Base-by-base conservation (phyloP, 2,888 invertebrate species). In the Molanna angustata region DNA sequence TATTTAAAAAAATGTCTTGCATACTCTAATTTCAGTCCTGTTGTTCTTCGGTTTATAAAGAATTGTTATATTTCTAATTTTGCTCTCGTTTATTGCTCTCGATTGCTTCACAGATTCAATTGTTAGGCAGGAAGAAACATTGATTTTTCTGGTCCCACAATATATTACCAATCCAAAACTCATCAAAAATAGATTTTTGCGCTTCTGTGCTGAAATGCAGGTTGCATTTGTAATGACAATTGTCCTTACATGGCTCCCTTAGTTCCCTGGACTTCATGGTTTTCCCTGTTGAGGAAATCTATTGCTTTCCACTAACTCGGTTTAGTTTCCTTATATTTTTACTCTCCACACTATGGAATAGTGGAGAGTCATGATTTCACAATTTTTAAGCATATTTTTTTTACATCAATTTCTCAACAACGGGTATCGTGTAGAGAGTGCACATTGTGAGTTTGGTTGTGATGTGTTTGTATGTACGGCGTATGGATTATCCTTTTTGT, bases 141-240 rank as follows among this genome's bases (percentile, higher is more conserved):
- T 42, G 42, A 21, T 42, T 42, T 42, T 42, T 42, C 14, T 42
- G 21, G 22, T 42, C 42, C 42, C 42, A 42, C 11, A 22, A 42
- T 21, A 14, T 4, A 21, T 42, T 42, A 13, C 22, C 21, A 9
- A 21, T n/a, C 42, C 42, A 42, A 42, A 42, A 42, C 7, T 42
- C 42, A 42, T 42, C 42, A 42, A 42, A 42, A 42, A 42, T 42
- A 42, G n/a, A 21, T 21, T 42, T 14, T 21, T 22, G 42, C 42
- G 21, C 21, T 42, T 42, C 42, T 21, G 20, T 21, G 22, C 42
- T 42, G 22, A 42, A 42, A 19, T 21, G 20, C 7, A 21, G 19
- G 20, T 14, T 42, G 22, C 42, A 42, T 42, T 42, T 20, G 21
- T 42, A 21, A 42, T 22, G 42, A 21, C 21, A 21, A n/a, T 21